Conservation (phyloP, 2,888 invertebrate species). For the Ischnus inquisitorius region DNA sequence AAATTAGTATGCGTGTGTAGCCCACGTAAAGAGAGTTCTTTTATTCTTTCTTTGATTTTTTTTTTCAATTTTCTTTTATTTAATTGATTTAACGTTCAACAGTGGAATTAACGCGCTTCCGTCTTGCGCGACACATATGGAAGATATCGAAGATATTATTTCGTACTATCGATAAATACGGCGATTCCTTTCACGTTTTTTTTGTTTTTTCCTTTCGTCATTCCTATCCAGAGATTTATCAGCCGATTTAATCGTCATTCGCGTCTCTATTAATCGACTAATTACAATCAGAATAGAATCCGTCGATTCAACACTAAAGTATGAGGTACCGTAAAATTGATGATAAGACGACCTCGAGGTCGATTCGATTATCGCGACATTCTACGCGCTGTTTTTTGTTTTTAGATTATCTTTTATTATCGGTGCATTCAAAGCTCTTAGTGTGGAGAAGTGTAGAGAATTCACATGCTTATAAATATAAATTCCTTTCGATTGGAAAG, state of each 20-base stretch:
- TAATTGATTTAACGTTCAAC: conserved; percentile 28
- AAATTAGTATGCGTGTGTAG: conserved; percentile 41
- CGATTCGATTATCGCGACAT: conserved; percentile 25
- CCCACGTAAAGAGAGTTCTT: not conserved
- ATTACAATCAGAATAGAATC: conserved; percentile 9
- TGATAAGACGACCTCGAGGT: conserved; percentile 45
- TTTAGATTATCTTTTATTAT: conserved; percentile 12
- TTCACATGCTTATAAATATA: conserved; percentile 43
- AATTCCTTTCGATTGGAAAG: conserved; percentile 25
- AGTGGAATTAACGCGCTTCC: conserved; percentile 39
- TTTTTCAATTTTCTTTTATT: conserved; percentile 10
- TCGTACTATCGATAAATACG: conserved; percentile 17
- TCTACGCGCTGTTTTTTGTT: conserved; percentile 32
- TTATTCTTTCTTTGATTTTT: not conserved
- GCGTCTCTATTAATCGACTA: conserved; percentile 15
- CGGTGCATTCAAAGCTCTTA: conserved; percentile 54
- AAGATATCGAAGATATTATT: conserved; percentile 60
- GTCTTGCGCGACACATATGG: conserved; percentile 53
- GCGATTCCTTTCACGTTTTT: not conserved
- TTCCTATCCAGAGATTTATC: conserved; percentile 27
- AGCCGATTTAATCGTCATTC: conserved; percentile 8
- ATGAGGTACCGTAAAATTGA: conserved; percentile 44
- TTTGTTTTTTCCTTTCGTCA: not conserved
- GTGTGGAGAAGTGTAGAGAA: conserved; percentile 44
- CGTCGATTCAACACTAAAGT: conserved; percentile 33